Percentiles rank a stretch among this genome's conserved stretches.
These are phyloP conservation scores for Isotomurus palustris DNA, from an alignment of 2,888 invertebrate genomes.

Conservation along the genomic window DNA sequence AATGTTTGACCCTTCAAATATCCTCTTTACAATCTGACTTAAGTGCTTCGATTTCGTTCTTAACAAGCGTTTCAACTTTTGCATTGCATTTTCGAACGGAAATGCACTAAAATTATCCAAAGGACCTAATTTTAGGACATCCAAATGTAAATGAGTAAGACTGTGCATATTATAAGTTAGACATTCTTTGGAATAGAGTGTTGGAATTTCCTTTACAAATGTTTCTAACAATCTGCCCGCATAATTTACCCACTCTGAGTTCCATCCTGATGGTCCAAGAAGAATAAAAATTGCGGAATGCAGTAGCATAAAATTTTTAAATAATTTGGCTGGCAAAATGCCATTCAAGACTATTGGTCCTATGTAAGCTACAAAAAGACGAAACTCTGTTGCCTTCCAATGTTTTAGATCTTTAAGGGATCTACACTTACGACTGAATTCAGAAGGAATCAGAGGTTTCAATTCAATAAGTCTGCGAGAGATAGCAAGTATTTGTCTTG, in stretches of 20 bases:
- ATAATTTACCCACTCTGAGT: constrained; percentile 24
- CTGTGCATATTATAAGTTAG: constrained; percentile 50
- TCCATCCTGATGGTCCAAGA: neutral
- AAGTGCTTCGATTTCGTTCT: constrained; percentile 27
- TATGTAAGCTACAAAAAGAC: constrained; percentile 43
- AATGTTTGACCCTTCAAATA: constrained; percentile 5
- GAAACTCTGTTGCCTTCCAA: constrained; percentile 46
- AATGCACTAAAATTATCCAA: constrained; percentile 48
- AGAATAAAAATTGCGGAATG: neutral
- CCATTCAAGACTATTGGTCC: constrained; percentile 37
- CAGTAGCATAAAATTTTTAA: neutral
- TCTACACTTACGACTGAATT: constrained; percentile 44
- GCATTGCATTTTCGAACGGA: constrained; percentile 49
- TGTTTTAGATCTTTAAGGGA: constrained; percentile 35
- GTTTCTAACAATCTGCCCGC: constrained; percentile 36
- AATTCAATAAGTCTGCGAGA: neutral
- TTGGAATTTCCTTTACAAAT: constrained; percentile 46
- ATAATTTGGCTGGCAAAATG: constrained; percentile 19
- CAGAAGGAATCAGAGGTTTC: constrained; percentile 7
- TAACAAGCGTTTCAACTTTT: constrained; percentile 35
- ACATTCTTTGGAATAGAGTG: constrained; percentile 48
- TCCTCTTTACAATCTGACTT: constrained; percentile 26
- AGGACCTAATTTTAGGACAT: constrained; percentile 47
- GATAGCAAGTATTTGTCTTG: neutral
- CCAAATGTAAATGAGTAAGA: constrained; percentile 48